These are phyloP conservation scores for Elymnias hypermnestra DNA, from an alignment of 1,140 invertebrate genomes.

Conservation along the genomic window DNA sequence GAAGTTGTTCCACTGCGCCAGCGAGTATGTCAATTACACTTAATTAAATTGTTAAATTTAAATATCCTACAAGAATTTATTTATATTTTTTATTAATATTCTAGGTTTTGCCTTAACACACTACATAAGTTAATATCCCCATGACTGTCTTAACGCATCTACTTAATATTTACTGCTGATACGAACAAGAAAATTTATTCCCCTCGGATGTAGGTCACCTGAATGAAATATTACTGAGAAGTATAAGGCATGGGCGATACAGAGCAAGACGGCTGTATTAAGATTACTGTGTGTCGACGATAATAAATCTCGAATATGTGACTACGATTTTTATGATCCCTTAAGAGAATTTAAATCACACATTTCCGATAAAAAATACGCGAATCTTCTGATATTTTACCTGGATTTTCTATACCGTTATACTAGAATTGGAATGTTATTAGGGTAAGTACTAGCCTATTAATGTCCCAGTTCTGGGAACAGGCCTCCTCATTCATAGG, in stretches of 20 bases:
- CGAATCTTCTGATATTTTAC: too few relatives aligned
- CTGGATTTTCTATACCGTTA: too few relatives aligned
- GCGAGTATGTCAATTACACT: too few relatives aligned
- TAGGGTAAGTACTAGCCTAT: too few relatives aligned
- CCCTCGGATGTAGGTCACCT: constrained; percentile 3
- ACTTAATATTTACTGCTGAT: background rate
- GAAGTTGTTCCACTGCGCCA: too few relatives aligned
- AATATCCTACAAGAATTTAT: background rate
- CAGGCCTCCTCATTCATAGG: too few relatives aligned
- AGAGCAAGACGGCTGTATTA: constrained; percentile 1
- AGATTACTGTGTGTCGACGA: constrained; percentile 4
- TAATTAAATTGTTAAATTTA: too few relatives aligned
- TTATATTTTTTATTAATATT: background rate
- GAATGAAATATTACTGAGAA: constrained; percentile 7
- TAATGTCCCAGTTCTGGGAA: too few relatives aligned
- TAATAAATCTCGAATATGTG: background rate
- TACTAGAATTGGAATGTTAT: too few relatives aligned
- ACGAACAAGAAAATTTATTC: constrained; percentile 4
- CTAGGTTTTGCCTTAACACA: too few relatives aligned
- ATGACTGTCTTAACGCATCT: background rate
- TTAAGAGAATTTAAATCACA: background rate
- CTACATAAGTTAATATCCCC: background rate
- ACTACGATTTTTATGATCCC: background rate
- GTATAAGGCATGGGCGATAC: constrained; percentile 2
- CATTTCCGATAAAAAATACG: too few relatives aligned